Evolutionary conservation across 2,888 invertebrate species (phyloP).

Genomic region (Aspidiotus rigidus): DNA sequence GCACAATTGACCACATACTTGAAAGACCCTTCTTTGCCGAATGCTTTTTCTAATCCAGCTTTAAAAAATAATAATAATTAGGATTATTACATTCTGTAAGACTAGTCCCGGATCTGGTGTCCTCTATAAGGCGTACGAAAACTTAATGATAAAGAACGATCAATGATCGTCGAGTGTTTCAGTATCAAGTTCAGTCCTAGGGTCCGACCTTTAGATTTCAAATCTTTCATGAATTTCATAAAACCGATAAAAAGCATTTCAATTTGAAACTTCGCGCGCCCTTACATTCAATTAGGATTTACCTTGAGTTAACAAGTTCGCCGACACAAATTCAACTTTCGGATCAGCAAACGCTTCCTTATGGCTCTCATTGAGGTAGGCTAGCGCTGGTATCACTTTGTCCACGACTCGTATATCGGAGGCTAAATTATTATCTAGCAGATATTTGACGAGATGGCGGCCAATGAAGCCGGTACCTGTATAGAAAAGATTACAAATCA

Average conservation of each 20-base stretch:
- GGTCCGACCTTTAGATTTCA: no score
- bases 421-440: constrained; percentile 66
- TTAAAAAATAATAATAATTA: constrained; percentile 60
- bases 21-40: constrained; percentile 48
- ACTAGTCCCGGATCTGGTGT: background rate
- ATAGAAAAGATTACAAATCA: background rate
- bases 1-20: constrained; percentile 81
- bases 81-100: background rate
- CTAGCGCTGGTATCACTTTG: constrained; percentile 87
- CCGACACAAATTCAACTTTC: constrained; percentile 77
- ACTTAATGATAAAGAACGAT: no score
- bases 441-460: constrained; percentile 71
- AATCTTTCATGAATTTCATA: background rate
- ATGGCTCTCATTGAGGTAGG: constrained; percentile 73
- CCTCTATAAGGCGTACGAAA: no score
- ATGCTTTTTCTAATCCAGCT: constrained; percentile 52
- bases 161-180: no score
- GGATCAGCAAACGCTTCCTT: constrained; percentile 62
- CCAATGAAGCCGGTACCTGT: constrained; percentile 90
- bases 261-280: background rate
- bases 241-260: background rate
- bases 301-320: constrained; percentile 83
- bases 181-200: no score
- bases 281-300: background rate
- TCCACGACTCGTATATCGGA: constrained; percentile 72